phyloP scores from a whole-genome alignment of 1,140 invertebrate species.

The Lepidurus arcticus region DNA sequence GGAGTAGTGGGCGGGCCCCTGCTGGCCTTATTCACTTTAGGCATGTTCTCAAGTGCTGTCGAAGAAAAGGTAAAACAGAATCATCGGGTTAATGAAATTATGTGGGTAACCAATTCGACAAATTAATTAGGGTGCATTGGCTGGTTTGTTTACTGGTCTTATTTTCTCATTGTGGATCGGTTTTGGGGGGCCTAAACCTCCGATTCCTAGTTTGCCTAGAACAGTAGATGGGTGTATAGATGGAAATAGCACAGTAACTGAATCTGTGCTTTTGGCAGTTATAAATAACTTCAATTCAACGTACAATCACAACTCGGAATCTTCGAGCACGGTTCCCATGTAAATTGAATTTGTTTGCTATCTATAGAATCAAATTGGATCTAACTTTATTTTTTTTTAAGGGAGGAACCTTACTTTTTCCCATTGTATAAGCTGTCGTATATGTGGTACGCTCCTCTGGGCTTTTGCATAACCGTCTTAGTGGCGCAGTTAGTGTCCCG shows the following conservation, averaged over 20 bases:
- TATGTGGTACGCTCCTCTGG: slow-evolving; percentile 73
- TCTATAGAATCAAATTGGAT: slow-evolving; percentile 39
- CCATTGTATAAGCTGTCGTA: slow-evolving; percentile 75
- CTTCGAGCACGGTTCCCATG: not conserved
- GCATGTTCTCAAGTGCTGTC: slow-evolving; percentile 61
- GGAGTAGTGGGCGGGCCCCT: slow-evolving; percentile 73
- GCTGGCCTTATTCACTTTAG: slow-evolving; percentile 69
- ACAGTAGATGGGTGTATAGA: slow-evolving; percentile 43
- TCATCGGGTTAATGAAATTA: slow-evolving; percentile 11
- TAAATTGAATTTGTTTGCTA: slow-evolving; percentile 31
- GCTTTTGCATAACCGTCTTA: slow-evolving; percentile 58
- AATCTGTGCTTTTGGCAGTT: not conserved
- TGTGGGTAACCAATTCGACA: slow-evolving; percentile 21
- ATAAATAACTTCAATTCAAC: not conserved
- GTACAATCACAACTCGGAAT: not conserved
- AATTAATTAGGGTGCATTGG: slow-evolving; percentile 56
- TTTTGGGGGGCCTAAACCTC: slow-evolving; percentile 70
- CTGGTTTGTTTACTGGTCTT: slow-evolving; percentile 59
- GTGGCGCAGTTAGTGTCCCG: slow-evolving; percentile 58
- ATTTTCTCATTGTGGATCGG: slow-evolving; percentile 73
- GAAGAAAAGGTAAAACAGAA: slow-evolving; percentile 50
- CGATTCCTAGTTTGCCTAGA: slow-evolving; percentile 51
- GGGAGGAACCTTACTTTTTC: slow-evolving; percentile 48
- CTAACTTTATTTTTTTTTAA: not conserved
- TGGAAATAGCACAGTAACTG: slow-evolving; percentile 26